Base-by-base conservation (phyloP, 1,140 invertebrate species). In the Melanaphis sacchari region DNA sequence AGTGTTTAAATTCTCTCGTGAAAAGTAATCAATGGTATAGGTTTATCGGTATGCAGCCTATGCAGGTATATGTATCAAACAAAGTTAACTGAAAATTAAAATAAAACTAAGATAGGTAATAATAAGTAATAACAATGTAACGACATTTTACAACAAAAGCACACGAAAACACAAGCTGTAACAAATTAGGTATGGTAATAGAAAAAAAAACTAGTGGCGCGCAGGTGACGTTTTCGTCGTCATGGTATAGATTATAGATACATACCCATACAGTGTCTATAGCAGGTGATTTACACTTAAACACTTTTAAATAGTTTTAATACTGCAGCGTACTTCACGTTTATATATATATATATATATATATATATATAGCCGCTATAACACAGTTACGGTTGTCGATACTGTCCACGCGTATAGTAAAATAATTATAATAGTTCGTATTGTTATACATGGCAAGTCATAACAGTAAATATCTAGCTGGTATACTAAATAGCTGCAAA, bases 291-390 rank as follows among this genome's bases (percentile, higher is more conserved):
- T 82, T 40, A 82, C 81, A 82, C 81, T 38, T 82, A 38, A 82
- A 82, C 81, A 82, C 21, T 40, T 82, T n/a, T 82, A 82, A 38
- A 82, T 82, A 82, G 81, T 82, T 82, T 76, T 76, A 76, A n/a
- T 76, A n/a, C 31, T 6, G 31, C 31, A n/a, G 59, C 15, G 46
- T 49, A 18, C 11, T 46, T 18, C 46, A 21, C 18, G 46, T 26
- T 5, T 54, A 9, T 26, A 9, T 26, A 54, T 26, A 54, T 26
- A 54, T 54, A 54, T 26, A 54, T 24, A 52, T 24, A 52, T 8
- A 54, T 76, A 76, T n/a, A n/a, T 66, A n/a, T 66, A 18, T 76
- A 76, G 59, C 18, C 6, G 21, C 36, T 18, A 5, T n/a, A n/a
- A 31, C 26, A 59, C 9, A 66, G 59, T 76, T 76, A n/a, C 59